phyloP scores from a whole-genome alignment of 2,797 vertebrate species.

The Erethizon dorsatum region DNA sequence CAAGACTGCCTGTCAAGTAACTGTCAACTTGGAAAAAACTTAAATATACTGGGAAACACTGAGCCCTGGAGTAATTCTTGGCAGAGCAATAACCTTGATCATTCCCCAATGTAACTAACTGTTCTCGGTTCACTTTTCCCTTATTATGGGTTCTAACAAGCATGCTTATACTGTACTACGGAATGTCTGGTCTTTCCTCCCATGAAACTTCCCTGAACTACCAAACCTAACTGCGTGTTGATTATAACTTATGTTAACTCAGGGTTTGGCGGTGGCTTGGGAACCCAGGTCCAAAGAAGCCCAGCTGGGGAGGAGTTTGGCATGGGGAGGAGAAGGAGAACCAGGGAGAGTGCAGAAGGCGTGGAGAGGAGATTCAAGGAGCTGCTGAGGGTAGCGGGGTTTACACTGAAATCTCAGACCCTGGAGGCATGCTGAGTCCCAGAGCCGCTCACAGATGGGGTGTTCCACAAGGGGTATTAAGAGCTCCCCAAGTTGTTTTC shows the following conservation, averaged over 20 bases:
- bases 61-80: conserved; percentile 31
- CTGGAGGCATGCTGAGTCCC: background rate
- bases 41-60: conserved; percentile 21
- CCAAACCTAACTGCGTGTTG: background rate
- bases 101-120: background rate
- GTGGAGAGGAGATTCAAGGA: background rate
- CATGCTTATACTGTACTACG: background rate
- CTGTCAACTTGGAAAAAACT: conserved; percentile 56
- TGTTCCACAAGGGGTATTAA: background rate
- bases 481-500: background rate
- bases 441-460: background rate
- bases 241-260: background rate
- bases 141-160: conserved; percentile 40
- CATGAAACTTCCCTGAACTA: background rate
- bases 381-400: background rate
- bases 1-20: conserved; percentile 34
- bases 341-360: background rate
- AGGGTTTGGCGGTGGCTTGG: background rate
- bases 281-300: background rate
- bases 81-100: conserved; percentile 25
- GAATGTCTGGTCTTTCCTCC: conserved; percentile 1
- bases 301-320: background rate
- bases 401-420: conserved; percentile 1
- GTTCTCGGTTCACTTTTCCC: conserved; percentile 45
- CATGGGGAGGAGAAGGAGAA: accelerated